Evolutionary conservation across 2,113 vertebrate genomes (phyloP).

Genomic region (Chionis minor): DNA sequence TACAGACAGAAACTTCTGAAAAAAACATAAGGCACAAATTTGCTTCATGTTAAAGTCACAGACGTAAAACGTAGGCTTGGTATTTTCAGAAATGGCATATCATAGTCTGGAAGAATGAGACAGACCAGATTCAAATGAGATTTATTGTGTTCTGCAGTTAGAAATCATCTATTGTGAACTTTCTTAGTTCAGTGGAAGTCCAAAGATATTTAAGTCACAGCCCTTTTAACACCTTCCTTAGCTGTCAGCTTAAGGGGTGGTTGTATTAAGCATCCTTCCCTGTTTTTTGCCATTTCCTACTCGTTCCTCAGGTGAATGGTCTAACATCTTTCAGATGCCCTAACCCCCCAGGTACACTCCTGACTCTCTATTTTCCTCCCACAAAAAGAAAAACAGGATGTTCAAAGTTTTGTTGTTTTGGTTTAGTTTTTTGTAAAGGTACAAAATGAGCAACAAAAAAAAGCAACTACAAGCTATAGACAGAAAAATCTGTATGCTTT

Average conservation of each 20-base stretch:
- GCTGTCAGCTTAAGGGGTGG: neutral
- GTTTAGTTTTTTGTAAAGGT: neutral
- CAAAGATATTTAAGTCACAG: neutral
- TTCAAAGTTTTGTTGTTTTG: neutral
- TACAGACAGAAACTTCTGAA: neutral
- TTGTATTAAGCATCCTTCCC: neutral
- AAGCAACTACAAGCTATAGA: neutral
- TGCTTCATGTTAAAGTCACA: neutral
- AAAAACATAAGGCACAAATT: neutral
- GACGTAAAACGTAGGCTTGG: neutral
- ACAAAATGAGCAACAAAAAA: neutral
- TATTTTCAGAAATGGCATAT: neutral
- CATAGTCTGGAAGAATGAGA: neutral
- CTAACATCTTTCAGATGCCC: neutral
- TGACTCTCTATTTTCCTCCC: neutral
- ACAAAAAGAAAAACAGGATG: neutral
- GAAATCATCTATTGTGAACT: neutral
- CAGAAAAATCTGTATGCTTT: neutral
- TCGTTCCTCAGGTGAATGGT: rapidly evolving
- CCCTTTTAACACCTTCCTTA: neutral
- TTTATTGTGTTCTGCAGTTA: neutral
- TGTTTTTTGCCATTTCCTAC: neutral
- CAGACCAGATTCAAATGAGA: neutral
- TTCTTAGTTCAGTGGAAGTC: neutral
- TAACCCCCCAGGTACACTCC: neutral